Percentiles rank a stretch among this genome's conserved stretches.
Conservation (phyloP, 2,113 vertebrate species). For the Butorides virescens region DNA sequence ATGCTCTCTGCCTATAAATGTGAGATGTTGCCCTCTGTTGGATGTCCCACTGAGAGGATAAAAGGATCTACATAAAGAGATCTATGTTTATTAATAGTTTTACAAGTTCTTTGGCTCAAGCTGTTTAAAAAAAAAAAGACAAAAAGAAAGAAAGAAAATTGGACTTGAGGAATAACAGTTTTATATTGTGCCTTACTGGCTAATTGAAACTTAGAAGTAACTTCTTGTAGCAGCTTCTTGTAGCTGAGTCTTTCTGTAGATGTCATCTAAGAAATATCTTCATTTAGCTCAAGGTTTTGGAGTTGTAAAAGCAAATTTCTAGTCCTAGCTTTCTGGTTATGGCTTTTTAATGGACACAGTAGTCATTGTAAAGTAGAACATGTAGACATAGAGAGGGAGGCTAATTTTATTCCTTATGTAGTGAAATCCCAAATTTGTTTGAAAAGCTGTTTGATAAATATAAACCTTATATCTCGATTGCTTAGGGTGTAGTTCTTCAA, state of each 20-base stretch:
- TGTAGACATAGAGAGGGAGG: background rate
- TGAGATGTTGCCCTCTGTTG: constrained; percentile 15
- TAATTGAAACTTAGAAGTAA: background rate
- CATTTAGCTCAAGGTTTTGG: background rate
- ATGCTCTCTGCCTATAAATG: background rate
- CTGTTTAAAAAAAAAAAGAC: background rate
- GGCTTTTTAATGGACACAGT: background rate
- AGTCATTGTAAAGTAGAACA: background rate
- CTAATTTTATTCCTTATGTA: background rate
- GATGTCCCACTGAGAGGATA: constrained; percentile 19
- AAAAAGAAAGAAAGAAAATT: background rate
- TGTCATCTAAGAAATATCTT: background rate
- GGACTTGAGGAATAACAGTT: background rate
- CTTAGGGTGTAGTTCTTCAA: background rate
- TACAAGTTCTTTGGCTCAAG: background rate
- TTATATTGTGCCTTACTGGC: background rate
- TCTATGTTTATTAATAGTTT: constrained; percentile 16
- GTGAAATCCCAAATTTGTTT: background rate
- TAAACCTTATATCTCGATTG: background rate
- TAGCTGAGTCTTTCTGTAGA: background rate
- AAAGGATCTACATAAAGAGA: constrained; percentile 18
- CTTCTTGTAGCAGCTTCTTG: background rate
- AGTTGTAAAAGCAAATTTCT: background rate
- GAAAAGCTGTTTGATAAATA: background rate
- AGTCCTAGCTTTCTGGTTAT: background rate